Evolutionary conservation across 1,140 invertebrate species (phyloP).

Genomic region (Augochlora pura): DNA sequence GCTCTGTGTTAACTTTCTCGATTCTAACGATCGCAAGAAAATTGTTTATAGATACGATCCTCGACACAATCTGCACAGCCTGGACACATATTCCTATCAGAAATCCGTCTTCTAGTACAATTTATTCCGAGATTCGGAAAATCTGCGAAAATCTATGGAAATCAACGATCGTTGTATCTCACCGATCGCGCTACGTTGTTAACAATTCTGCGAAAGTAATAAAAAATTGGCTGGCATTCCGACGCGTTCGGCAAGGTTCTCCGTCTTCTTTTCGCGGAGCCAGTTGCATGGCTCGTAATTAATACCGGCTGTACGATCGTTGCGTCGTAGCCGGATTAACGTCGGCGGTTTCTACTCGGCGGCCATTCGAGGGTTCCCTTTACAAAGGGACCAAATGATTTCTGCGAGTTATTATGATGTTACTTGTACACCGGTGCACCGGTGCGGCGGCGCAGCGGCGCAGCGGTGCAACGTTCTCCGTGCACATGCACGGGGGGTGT

Average conservation of each 20-base stretch:
- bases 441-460: slow-evolving; percentile 4
- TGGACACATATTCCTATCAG: too few species aligned
- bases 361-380: slow-evolving; percentile 33
- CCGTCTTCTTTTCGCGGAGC: not conserved
- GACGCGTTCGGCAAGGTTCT: not conserved
- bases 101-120: too few species aligned
- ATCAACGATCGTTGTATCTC: too few species aligned
- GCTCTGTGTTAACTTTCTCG: too few species aligned
- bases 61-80: too few species aligned
- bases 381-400: slow-evolving; percentile 56
- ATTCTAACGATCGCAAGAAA: too few species aligned
- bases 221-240: too few species aligned
- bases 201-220: too few species aligned
- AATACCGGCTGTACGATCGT: slow-evolving; percentile 44
- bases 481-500: slow-evolving; percentile 41
- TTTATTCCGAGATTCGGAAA: too few species aligned
- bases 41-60: too few species aligned
- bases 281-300: slow-evolving; percentile 40
- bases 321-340: slow-evolving; percentile 43
- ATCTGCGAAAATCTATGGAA: too few species aligned
- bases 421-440: slow-evolving; percentile 28
- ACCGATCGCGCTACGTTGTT: too few species aligned
- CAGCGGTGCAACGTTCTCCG: not conserved
- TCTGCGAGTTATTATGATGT: slow-evolving; percentile 65
- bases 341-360: slow-evolving; percentile 37